Percentiles rank a stretch among this genome's conserved stretches.
phyloP scores from a whole-genome alignment of 2,888 invertebrate species.

The Brachyopa scutellaris region DNA sequence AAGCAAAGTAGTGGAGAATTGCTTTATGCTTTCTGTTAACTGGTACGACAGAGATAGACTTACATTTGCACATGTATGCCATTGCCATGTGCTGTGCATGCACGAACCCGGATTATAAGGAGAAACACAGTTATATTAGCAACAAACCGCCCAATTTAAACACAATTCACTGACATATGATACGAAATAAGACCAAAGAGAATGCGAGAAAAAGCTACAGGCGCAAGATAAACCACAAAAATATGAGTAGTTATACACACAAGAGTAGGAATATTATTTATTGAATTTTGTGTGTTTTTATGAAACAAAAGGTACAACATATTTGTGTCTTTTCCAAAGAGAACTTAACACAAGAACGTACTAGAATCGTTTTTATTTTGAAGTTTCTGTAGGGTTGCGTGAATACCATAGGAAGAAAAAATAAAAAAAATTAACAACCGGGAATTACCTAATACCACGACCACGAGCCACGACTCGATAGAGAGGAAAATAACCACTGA shows the following conservation, averaged over 20 bases:
- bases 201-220: slow-evolving; percentile 7
- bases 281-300: no score
- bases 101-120: slow-evolving; percentile 53
- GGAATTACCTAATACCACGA: slow-evolving; percentile 52
- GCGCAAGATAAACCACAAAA: no score
- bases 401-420: slow-evolving; percentile 3
- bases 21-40: slow-evolving; percentile 16
- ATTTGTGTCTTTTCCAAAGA: slow-evolving; percentile 5
- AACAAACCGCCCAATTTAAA: slow-evolving; percentile 38
- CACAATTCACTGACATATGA: slow-evolving; percentile 9
- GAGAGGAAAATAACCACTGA: slow-evolving; percentile 17
- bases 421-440: background rate
- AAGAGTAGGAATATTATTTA: slow-evolving; percentile 23
- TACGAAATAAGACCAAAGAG: slow-evolving; percentile 28
- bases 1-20: slow-evolving; percentile 33
- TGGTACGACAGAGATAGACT: slow-evolving; percentile 30
- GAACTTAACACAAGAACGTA: background rate
- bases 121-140: slow-evolving; percentile 58
- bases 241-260: slow-evolving; percentile 45
- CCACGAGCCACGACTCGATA: no score
- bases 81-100: slow-evolving; percentile 49
- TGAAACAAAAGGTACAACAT: no score
- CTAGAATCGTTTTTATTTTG: background rate
- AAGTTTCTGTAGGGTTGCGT: background rate
- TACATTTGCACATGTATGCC: slow-evolving; percentile 57